phyloP scores from a whole-genome alignment of 35 echinoderm and acorn worm genomes.

The Chiridota heheva region DNA sequence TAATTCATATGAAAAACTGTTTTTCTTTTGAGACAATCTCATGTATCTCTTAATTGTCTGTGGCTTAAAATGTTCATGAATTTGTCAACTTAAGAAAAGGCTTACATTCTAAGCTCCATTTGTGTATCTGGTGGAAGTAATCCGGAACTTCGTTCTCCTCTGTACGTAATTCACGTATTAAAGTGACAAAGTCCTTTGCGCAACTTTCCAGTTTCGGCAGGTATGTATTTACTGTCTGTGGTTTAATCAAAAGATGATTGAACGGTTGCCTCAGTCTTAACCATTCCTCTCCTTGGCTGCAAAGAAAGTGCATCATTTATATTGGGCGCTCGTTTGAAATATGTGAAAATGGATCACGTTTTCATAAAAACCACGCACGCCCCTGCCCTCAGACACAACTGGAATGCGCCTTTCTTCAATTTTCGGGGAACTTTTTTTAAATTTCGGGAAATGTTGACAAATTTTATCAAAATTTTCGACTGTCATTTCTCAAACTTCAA shows the following conservation, averaged over 20 bases:
- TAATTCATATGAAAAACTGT: too few species aligned
- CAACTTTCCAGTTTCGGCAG: constrained; percentile 70
- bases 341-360: neutral
- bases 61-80: too few species aligned
- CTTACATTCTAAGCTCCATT: constrained; percentile 94
- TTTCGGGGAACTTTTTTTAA: too few species aligned
- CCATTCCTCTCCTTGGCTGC: constrained; percentile 92
- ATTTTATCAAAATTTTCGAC: too few species aligned
- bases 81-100: too few species aligned
- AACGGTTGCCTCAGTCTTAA: constrained; percentile 59
- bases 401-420: too few species aligned
- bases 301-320: neutral
- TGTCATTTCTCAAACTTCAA: too few species aligned
- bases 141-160: constrained; percentile 70
- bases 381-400: too few species aligned
- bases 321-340: neutral
- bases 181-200: constrained; percentile 66
- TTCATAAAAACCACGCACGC: too few species aligned
- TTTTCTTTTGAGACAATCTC: too few species aligned
- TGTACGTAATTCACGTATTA: constrained; percentile 48
- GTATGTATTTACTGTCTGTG: constrained; percentile 56
- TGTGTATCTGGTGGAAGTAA: constrained; percentile 69
- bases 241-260: constrained; percentile 75
- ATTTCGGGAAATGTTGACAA: too few species aligned
- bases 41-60: too few species aligned